Evolutionary conservation across 2,113 vertebrate genomes (phyloP).

Genomic region (Cynoglossus semilaevis): DNA sequence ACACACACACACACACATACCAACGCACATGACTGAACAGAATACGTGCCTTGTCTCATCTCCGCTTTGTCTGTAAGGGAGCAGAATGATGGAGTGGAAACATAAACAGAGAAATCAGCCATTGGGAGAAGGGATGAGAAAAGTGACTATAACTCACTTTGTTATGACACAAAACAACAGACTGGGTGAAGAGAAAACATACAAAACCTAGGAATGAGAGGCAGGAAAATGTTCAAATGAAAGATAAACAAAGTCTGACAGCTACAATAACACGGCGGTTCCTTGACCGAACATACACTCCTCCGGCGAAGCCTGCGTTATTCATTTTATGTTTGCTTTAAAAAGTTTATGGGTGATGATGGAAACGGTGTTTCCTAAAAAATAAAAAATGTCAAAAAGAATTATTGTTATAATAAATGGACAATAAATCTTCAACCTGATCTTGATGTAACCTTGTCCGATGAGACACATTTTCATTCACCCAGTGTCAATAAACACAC

Average conservation of each 20-base stretch:
- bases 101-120: conserved; percentile 60
- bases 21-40: conserved; percentile 22
- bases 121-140: conserved; percentile 53
- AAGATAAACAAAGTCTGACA: conserved; percentile 76
- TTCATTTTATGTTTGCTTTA: conserved; percentile 70
- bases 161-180: conserved; percentile 81
- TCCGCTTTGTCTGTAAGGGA: conserved; percentile 16
- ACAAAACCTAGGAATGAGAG: conserved; percentile 73
- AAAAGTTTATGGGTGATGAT: conserved; percentile 41
- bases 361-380: conserved; percentile 49
- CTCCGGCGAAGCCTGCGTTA: conserved; percentile 50
- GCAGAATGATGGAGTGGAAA: conserved; percentile 56
- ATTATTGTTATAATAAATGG: conserved; percentile 5
- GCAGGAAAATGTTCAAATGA: conserved; percentile 75
- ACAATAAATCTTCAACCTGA: neutral
- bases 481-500: too few species aligned
- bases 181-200: conserved; percentile 72
- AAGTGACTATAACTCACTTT: conserved; percentile 59
- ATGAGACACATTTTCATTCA: too few species aligned
- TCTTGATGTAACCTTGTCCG: neutral
- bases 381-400: conserved; percentile 29
- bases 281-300: conserved; percentile 45
- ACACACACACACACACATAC: conserved; percentile 15
- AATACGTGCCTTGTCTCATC: conserved; percentile 45
- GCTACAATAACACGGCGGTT: conserved; percentile 71